A percentile compares a stretch with the other conserved stretches of the same genome.
Conservation (phyloP, 2,113 vertebrate species). For the Hipposideros armiger region DNA sequence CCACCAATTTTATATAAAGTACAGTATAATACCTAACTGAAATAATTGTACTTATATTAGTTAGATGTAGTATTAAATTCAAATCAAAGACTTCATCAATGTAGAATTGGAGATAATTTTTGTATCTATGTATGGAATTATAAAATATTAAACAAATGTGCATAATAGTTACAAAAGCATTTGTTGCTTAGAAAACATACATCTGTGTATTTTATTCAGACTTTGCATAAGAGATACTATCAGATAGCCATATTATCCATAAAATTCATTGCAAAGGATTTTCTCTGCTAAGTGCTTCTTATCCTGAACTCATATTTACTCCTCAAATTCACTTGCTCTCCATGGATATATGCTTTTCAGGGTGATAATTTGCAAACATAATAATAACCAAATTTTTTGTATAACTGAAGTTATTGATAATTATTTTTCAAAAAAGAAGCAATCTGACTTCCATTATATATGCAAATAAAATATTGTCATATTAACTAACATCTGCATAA, state of each 20-base stretch:
- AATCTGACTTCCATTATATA: not conserved
- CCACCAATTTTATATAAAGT: not conserved
- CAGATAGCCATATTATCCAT: not conserved
- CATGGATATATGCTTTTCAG: not conserved
- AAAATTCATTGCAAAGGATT: not conserved
- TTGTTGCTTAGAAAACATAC: not conserved
- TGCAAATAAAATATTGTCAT: not conserved
- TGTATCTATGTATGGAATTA: not conserved
- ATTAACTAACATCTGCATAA: not conserved
- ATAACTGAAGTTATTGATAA: not conserved
- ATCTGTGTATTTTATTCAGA: not conserved
- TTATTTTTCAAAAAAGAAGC: not conserved
- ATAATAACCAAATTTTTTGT: not conserved
- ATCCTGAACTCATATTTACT: not conserved
- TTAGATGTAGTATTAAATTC: not conserved
- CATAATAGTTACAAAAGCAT: not conserved
- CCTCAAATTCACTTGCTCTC: not conserved
- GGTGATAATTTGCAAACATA: not conserved
- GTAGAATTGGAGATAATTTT: not conserved
- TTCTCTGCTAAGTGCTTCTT: not conserved
- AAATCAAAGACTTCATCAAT: not conserved
- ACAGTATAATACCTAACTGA: not conserved
- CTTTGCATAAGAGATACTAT: not conserved
- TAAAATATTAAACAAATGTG: not conserved
- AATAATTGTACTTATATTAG: not conserved